These are phyloP conservation scores for Pinctada fucata DNA, from an alignment of 2,888 invertebrate species.

Conservation along the genomic window DNA sequence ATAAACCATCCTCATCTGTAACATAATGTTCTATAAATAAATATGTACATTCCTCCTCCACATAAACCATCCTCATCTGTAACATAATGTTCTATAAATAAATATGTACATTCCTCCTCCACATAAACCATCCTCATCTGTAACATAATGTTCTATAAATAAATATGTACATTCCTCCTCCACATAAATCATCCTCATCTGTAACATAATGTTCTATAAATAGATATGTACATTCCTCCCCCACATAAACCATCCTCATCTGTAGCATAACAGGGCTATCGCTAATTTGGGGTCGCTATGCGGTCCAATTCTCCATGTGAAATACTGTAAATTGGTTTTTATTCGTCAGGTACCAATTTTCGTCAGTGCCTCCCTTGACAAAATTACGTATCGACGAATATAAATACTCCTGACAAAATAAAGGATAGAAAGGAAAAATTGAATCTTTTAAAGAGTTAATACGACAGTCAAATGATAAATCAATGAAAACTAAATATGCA, in stretches of 20 bases:
- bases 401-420: no score
- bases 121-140: slow-evolving; percentile 81
- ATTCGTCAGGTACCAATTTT: no score
- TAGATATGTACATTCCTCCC: slow-evolving; percentile 74
- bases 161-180: slow-evolving; percentile 78
- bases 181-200: slow-evolving; percentile 83
- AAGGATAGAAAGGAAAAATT: no score
- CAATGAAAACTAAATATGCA: no score
- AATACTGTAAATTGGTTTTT: no score
- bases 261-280: slow-evolving; percentile 78
- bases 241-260: slow-evolving; percentile 84
- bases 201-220: slow-evolving; percentile 21
- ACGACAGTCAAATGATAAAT: no score
- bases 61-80: slow-evolving; percentile 81
- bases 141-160: slow-evolving; percentile 15
- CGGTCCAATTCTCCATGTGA: no score
- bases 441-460: no score
- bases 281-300: no score
- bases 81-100: slow-evolving; percentile 13
- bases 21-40: slow-evolving; percentile 8
- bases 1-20: slow-evolving; percentile 80
- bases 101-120: slow-evolving; percentile 80
- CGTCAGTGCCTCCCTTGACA: no score
- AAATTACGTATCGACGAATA: no score
- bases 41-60: slow-evolving; percentile 80